Conservation (phyloP, 2,888 invertebrate species). For the Eupeodes latifasciatus region DNA sequence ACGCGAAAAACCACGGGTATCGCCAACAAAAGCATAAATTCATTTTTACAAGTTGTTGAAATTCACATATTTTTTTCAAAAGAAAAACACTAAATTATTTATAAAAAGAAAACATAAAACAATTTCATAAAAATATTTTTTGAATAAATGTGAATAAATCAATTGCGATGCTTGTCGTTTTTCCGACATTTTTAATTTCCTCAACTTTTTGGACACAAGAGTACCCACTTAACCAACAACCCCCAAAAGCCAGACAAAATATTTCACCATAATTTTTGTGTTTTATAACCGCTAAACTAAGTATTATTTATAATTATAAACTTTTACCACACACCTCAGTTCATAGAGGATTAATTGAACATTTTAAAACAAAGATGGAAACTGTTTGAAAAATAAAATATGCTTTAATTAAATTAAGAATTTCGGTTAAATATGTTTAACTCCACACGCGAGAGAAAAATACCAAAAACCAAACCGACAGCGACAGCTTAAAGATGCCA, state of each 20-base stretch:
- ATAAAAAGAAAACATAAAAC: too few species aligned
- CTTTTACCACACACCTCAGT: constrained; percentile 62
- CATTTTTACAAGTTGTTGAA: too few species aligned
- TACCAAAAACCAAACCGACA: neutral
- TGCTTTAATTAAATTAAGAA: neutral
- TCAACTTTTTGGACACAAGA: neutral
- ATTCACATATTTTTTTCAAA: too few species aligned
- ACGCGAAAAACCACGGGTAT: too few species aligned
- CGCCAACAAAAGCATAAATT: too few species aligned
- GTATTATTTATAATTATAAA: neutral
- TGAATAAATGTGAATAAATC: too few species aligned
- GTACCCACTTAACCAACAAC: neutral
- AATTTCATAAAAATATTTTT: too few species aligned
- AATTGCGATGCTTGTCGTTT: too few species aligned
- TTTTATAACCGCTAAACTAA: neutral
- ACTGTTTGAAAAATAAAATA: neutral
- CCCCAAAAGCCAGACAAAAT: neutral
- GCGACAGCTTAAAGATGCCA: neutral
- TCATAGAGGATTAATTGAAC: neutral
- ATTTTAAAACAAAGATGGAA: neutral
- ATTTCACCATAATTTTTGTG: neutral
- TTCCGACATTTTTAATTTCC: too few species aligned
- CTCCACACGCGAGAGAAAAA: constrained; percentile 2
- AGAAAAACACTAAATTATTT: too few species aligned
- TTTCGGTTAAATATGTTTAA: neutral